Evolutionary conservation across 2,888 invertebrate species (phyloP).

Genomic region (Colostygia pectinataria): DNA sequence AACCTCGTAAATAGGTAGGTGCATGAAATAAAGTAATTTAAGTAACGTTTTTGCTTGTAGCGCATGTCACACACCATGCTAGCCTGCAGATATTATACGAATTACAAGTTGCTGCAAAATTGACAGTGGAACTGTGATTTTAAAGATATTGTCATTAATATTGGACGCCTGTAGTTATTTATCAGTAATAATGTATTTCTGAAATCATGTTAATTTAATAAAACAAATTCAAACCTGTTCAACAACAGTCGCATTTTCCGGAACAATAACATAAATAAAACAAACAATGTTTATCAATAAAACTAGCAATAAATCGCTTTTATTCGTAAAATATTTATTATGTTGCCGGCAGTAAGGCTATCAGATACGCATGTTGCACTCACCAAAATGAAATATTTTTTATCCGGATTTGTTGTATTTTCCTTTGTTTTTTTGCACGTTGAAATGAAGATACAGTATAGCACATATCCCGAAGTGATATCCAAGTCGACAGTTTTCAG

Average conservation of each 20-base stretch:
- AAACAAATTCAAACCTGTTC: conserved; percentile 10
- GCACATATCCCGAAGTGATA: conserved; percentile 6
- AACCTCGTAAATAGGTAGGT: no score
- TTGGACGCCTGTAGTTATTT: no score
- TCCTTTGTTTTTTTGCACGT: conserved; percentile 26
- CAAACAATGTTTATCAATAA: conserved; percentile 41
- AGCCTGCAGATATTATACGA: no score
- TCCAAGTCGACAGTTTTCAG: neutral
- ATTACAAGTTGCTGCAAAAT: no score
- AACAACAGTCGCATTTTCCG: conserved; percentile 2
- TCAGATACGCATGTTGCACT: conserved; percentile 34
- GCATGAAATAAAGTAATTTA: no score
- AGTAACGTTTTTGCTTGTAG: no score
- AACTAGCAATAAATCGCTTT: conserved; percentile 39
- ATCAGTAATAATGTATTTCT: no score
- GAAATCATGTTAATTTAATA: neutral
- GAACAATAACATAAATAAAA: conserved; percentile 18
- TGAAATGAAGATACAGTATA: conserved; percentile 17
- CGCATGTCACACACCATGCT: no score
- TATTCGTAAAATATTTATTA: conserved; percentile 43
- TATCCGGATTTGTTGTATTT: conserved; percentile 18
- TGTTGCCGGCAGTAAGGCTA: conserved; percentile 24
- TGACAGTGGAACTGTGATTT: no score
- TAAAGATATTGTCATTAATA: no score
- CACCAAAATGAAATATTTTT: conserved; percentile 36